A percentile compares a stretch with the other conserved stretches of the same genome.
Conservation (phyloP, 2,888 invertebrate genomes). For the Ophion costatus region DNA sequence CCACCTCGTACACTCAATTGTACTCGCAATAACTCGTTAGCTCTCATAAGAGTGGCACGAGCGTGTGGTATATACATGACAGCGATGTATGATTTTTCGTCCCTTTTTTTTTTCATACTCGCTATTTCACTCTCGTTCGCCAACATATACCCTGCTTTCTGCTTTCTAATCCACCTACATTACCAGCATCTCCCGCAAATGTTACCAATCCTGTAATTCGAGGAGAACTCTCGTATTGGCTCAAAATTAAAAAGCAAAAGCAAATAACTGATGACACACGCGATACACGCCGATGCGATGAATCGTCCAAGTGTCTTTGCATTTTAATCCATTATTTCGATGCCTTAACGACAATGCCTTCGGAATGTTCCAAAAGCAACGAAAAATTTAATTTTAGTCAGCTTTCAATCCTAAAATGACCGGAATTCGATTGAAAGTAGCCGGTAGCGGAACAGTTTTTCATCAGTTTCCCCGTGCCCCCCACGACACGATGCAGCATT, state of each 20-base stretch:
- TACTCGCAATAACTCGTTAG: constrained; percentile 63
- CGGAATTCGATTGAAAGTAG: too few species aligned
- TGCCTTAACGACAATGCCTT: too few species aligned
- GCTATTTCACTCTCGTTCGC: constrained; percentile 12
- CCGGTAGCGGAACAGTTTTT: too few species aligned
- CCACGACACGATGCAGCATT: too few species aligned
- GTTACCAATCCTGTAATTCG: too few species aligned
- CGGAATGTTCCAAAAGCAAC: too few species aligned
- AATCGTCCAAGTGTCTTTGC: too few species aligned
- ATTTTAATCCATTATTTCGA: too few species aligned
- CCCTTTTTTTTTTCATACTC: constrained; percentile 20
- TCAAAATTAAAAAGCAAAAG: background rate
- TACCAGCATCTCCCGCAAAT: background rate
- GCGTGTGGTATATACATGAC: constrained; percentile 1
- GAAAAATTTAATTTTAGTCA: too few species aligned
- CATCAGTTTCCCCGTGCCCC: too few species aligned
- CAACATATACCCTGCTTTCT: constrained; percentile 1
- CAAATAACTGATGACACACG: background rate
- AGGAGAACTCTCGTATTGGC: background rate
- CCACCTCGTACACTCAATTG: constrained; percentile 23
- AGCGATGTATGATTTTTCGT: constrained; percentile 8
- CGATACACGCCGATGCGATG: too few species aligned
- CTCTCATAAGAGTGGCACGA: constrained; percentile 54
- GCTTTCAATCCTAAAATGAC: too few species aligned
- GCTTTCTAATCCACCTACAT: constrained; percentile 22